phyloP scores from a whole-genome alignment of 2,113 vertebrate genomes.

The Equus przewalskii region DNA sequence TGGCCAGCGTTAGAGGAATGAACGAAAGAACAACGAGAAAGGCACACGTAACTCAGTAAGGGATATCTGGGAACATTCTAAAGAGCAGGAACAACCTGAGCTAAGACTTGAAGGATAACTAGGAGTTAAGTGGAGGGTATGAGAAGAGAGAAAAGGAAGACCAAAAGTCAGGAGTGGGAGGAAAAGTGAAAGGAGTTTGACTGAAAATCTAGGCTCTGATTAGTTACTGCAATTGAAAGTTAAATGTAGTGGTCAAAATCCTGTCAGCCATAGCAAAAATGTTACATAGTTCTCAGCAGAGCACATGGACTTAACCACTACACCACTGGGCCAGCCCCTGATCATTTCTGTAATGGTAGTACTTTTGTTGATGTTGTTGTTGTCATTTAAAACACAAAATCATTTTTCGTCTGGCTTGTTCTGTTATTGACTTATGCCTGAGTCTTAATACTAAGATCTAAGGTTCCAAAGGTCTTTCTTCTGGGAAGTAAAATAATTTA shows the following conservation, averaged over 20 bases:
- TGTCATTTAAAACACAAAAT: constrained; percentile 25
- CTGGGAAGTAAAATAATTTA: constrained; percentile 19
- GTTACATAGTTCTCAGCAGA: background rate
- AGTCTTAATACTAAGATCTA: background rate
- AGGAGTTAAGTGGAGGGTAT: background rate
- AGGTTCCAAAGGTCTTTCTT: constrained; percentile 34
- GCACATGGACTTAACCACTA: too few species aligned
- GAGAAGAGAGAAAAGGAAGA: background rate
- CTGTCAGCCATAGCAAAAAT: background rate
- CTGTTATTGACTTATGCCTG: background rate
- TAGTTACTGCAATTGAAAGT: background rate
- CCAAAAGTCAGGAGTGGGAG: background rate
- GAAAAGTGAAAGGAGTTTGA: background rate
- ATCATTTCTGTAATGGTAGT: background rate
- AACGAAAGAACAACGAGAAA: background rate
- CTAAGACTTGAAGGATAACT: background rate
- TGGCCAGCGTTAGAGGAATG: background rate
- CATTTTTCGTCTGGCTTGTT: background rate
- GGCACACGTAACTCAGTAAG: background rate
- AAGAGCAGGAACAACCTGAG: background rate
- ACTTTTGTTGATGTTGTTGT: background rate
- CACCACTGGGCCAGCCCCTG: too few species aligned
- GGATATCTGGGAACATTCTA: background rate
- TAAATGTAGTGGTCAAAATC: constrained; percentile 21
- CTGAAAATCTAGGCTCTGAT: background rate